phyloP scores from a whole-genome alignment of 2,888 invertebrate genomes.

The Geotrupes spiniger region DNA sequence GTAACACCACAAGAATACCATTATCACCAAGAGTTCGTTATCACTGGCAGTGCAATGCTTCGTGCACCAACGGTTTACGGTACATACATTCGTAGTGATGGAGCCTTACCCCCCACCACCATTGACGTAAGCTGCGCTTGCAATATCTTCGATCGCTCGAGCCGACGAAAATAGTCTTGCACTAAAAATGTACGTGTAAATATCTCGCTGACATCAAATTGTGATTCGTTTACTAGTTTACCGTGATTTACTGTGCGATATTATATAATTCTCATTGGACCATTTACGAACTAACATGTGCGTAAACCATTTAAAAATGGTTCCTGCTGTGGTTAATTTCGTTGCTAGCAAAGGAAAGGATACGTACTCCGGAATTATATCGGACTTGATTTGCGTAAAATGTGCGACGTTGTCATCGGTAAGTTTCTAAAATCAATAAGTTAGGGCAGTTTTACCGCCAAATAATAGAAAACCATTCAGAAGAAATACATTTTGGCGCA shows the following conservation, averaged over 20 bases:
- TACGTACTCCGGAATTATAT: constrained; percentile 47
- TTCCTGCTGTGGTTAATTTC: constrained; percentile 48
- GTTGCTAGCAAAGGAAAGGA: constrained; percentile 48
- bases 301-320: constrained; percentile 48
- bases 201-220: too few relatives aligned
- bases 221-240: too few relatives aligned
- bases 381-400: constrained; percentile 46
- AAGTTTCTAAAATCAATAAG: too few relatives aligned
- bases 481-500: background rate
- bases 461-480: background rate
- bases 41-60: too few relatives aligned
- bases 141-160: background rate
- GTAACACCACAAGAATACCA: too few relatives aligned
- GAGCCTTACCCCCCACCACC: background rate
- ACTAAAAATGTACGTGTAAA: too few relatives aligned
- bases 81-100: too few relatives aligned
- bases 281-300: constrained; percentile 40
- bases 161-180: background rate
- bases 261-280: too few relatives aligned
- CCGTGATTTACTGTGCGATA: background rate
- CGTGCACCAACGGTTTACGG: too few relatives aligned
- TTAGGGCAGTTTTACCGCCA: too few relatives aligned
- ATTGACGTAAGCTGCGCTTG: constrained; percentile 3
- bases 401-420: constrained; percentile 43
- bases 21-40: too few relatives aligned